These are phyloP conservation scores for Ceyx margarethae DNA, from an alignment of 2,113 vertebrate species.

Conservation along the genomic window DNA sequence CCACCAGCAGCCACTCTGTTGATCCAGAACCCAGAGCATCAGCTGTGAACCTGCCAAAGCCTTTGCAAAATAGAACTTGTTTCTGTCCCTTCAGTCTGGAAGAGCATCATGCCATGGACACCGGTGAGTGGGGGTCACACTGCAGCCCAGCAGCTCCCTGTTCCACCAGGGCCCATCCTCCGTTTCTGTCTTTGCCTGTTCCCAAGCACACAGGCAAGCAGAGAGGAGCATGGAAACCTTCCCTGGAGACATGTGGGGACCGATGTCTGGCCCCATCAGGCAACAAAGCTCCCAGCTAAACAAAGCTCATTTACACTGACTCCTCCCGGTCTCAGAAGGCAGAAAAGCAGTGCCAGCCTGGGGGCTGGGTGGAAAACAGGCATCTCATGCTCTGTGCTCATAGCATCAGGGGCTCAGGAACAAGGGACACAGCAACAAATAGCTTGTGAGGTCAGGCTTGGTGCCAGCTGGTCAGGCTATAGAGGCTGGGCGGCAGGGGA, in stretches of 20 bases:
- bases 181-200: rapidly evolving
- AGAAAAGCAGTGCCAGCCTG: not conserved
- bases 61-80: not conserved
- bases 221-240: not conserved
- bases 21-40: not conserved
- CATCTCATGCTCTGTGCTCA: not conserved
- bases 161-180: rapidly evolving
- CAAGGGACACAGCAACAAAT: not conserved
- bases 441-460: not conserved
- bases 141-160: not conserved
- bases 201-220: not conserved
- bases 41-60: not conserved
- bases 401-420: not conserved
- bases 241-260: rapidly evolving
- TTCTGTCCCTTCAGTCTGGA: not conserved
- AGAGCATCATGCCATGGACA: rapidly evolving
- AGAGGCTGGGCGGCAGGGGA: not conserved
- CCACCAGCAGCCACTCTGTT: not conserved
- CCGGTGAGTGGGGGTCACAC: rapidly evolving
- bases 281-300: not conserved
- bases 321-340: not conserved
- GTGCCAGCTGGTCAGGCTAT: not conserved
- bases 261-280: not conserved
- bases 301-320: not conserved
- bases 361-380: not conserved